Evolutionary conservation across 2,888 invertebrate genomes (phyloP), one percentile per base, ranked within the genome.

Genomic region (Phlogophora meticulosa): DNA sequence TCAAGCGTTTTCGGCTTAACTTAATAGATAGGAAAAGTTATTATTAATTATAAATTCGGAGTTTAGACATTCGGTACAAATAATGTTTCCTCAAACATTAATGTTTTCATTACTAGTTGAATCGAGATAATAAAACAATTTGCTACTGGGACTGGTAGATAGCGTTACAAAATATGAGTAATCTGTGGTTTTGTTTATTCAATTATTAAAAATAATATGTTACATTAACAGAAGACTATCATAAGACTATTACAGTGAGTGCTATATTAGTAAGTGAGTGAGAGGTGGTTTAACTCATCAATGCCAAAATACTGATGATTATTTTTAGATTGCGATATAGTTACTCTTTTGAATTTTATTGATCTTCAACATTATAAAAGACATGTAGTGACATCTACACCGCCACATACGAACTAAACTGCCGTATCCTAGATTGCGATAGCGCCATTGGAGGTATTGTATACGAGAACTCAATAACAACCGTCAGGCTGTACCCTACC

Each of bases 11-110:
- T 75, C 77, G 69, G 72, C 76, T 79, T 76, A 80, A 85, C 72
- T 83, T 83, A 83, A 82, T 84, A 84, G 77, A 83, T 85, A 84
- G 80, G 82, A 81, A 85, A 86, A 85, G 82, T 86, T 87, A 62
- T 78, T 79, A 84, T 81, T 85, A 85, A 87, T 85, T 86, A 83
- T 71, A 81, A 83, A 74, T 72, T 71, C 38, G 65, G 72, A 80
- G 79, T 82, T 80, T 63, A 70, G 68, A 71, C 66, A 52, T 77
- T 83, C 70, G 57, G 63, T 70, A 62, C 74, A 82, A 80, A 82
- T 75, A 58, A 76, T 62, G 42, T 59, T 74, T 64, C 58, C 56
- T 64, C 24, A 71, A 69, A 61, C 46, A 48, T 72, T 68, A 60
- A 62, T 57, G 38, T 64, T 59, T 62, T 34, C 58, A 64, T 71